A percentile compares a stretch with the other conserved stretches of the same genome.
Evolutionary conservation across 2,113 vertebrate genomes (phyloP).

Genomic region (Pelecanus crispus): DNA sequence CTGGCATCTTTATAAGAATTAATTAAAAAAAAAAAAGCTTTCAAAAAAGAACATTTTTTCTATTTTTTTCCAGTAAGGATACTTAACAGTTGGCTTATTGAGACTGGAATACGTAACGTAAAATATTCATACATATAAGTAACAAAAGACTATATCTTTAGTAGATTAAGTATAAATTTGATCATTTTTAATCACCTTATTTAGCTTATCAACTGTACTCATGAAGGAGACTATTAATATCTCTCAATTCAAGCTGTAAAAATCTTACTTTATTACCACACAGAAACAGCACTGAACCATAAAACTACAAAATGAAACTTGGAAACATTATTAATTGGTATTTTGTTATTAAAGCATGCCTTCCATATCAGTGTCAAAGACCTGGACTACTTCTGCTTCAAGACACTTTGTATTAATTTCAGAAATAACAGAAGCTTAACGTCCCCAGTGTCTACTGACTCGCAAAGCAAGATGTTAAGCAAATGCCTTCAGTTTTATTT

Average conservation of each 20-base stretch:
- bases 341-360: conserved; percentile 26
- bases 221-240: not conserved
- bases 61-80: not conserved
- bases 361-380: not conserved
- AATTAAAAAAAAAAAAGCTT: not conserved
- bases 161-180: not conserved
- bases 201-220: not conserved
- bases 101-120: not conserved
- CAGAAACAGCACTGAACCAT: conserved; percentile 13
- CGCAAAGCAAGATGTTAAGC: not conserved
- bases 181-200: conserved; percentile 9
- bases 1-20: not conserved
- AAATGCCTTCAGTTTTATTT: not conserved
- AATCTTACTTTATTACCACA: conserved; percentile 20
- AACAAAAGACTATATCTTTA: not conserved
- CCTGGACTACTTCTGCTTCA: not conserved
- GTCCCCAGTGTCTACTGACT: not conserved
- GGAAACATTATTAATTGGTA: conserved; percentile 30
- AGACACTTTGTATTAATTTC: not conserved
- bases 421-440: not conserved
- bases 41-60: not conserved
- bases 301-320: conserved; percentile 21
- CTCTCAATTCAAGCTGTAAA: not conserved
- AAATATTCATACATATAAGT: not conserved
- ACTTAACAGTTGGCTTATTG: not conserved